Conservation (phyloP, 64 coral and sea anemone genomes). For the Montipora cactus region DNA sequence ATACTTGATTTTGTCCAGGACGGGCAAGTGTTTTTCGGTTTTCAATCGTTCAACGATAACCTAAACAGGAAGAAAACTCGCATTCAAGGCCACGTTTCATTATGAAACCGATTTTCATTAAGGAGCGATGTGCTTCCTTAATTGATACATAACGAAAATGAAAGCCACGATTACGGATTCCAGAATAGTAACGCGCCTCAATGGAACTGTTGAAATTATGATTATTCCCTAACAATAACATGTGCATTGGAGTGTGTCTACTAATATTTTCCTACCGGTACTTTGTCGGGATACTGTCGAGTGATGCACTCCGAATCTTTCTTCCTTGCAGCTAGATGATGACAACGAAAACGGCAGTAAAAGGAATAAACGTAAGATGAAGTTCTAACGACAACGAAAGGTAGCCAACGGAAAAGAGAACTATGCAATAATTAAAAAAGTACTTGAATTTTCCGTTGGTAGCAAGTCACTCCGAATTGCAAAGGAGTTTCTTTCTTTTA, state of each 20-base stretch:
- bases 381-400: not conserved
- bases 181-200: not conserved
- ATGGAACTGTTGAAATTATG: not conserved
- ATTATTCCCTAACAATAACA: not conserved
- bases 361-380: not conserved
- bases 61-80: conserved; percentile 19
- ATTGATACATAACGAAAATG: not conserved
- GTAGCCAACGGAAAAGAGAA: not conserved
- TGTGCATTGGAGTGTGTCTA: not conserved
- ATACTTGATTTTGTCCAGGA: conserved; percentile 99
- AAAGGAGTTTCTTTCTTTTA: not conserved
- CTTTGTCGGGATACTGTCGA: conserved; percentile 98
- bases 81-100: not conserved
- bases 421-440: not conserved
- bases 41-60: conserved; percentile 95
- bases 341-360: not conserved
- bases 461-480: not conserved
- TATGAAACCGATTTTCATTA: not conserved
- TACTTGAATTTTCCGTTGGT: not conserved
- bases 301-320: conserved; percentile 92
- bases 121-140: not conserved
- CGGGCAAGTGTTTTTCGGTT: conserved; percentile 92
- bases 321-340: conserved; percentile 83
- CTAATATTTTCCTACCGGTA: conserved; percentile 79
- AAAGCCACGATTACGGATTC: too few species aligned